Percentiles rank a stretch among this genome's conserved stretches.
Conservation (phyloP, 2,888 invertebrate genomes). For the Anarsia innoxiella region DNA sequence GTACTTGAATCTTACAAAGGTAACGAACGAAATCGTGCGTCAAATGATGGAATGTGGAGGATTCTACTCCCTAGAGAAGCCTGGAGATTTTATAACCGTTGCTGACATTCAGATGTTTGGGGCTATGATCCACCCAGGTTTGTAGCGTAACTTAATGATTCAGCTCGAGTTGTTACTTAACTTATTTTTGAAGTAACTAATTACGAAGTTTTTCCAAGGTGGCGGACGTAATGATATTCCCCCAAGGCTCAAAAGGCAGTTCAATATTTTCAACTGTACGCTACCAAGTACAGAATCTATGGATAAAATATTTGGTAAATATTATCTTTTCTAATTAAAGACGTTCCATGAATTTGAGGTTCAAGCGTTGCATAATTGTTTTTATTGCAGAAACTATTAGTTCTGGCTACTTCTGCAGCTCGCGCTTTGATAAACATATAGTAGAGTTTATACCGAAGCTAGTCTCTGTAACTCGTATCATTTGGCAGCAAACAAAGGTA, state of each 20-base stretch:
- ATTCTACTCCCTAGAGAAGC: slow-evolving; percentile 91
- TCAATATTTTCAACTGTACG: slow-evolving; percentile 91
- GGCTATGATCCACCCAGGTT: slow-evolving; percentile 93
- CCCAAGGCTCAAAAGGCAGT: slow-evolving; percentile 88
- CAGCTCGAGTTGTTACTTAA: no score
- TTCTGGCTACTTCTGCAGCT: slow-evolving; percentile 85
- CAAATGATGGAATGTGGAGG: slow-evolving; percentile 91
- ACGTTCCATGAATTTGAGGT: no score
- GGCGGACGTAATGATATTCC: slow-evolving; percentile 94
- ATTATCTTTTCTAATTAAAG: no score
- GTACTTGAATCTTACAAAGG: no score
- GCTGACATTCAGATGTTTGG: slow-evolving; percentile 88
- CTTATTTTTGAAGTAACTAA: no score
- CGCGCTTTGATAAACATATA: slow-evolving; percentile 80
- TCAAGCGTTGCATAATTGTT: no score
- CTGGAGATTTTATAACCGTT: slow-evolving; percentile 88
- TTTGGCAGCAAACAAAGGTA: slow-evolving; percentile 90
- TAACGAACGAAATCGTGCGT: slow-evolving; percentile 92
- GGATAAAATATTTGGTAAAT: slow-evolving; percentile 88
- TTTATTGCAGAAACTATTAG: slow-evolving; percentile 84
- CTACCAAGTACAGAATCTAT: slow-evolving; percentile 88
- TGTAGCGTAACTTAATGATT: no score
- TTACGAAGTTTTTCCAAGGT: no score
- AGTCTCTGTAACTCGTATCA: slow-evolving; percentile 85
- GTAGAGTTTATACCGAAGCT: slow-evolving; percentile 81